Base-by-base conservation (phyloP, 1,140 invertebrate genomes). In the Papilio helenus region DNA sequence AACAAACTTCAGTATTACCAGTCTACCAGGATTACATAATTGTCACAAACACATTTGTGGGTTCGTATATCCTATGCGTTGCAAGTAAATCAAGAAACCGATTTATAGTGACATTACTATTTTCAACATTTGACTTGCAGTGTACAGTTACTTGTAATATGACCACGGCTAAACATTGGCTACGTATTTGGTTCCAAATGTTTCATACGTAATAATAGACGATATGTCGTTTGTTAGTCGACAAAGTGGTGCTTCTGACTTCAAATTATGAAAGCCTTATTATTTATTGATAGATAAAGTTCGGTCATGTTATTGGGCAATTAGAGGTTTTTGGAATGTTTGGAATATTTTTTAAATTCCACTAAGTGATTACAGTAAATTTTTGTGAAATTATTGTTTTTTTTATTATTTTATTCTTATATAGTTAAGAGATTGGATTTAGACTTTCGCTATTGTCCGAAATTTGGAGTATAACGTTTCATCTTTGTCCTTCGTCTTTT, bases 251-350 rank as follows among this genome's bases (percentile, higher is more conserved):
- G 58, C 58, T 61, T 61, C 58, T 61, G 58, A 26, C 3, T 61
- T 61, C 58, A 61, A 61, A 61, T 26, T 61, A 61, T 61, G 58
- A 61, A 61, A 61, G 58, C 23, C 26, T 61, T 61, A 61, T 61
- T 61, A 26, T 61, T 61, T 26, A 61, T 61, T 12, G 58, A 61
- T 23, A 61, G 20, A 58, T 58, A 26, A 61, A 61, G 58, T 23
- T 61, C 20, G 9, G 23, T 26, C 20, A 61, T 26, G 58, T 61
- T 26, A 61, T 61, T 61, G 58, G 58, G 55, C n/a, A 58, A 58
- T 58, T 23, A 10, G 55, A 58, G 55, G 5, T n/a, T 55, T 20
- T 20, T 58, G 7, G 55, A 61, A 61, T 61, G 55, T 61, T 12
- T 58, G 55, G 14, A 12, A 46, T 46, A 14, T 12, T 12, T 49